Conservation (phyloP, 2,888 invertebrate species). For the Drosophila longiperda region DNA sequence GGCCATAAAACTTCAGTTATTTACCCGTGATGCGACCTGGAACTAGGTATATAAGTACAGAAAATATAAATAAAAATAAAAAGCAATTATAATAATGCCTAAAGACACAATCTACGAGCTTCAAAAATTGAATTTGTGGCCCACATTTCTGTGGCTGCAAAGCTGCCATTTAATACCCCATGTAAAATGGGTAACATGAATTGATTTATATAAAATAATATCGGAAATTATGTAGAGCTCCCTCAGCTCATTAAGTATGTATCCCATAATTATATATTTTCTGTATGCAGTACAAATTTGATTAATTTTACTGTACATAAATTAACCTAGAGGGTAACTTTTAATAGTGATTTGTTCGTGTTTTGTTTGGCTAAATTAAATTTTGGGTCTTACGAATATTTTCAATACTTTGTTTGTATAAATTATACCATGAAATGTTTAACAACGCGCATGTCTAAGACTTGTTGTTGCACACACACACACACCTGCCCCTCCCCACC, state of each 20-base stretch:
- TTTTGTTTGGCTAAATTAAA: slow-evolving; percentile 13
- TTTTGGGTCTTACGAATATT: slow-evolving; percentile 24
- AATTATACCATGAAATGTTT: slow-evolving; percentile 67
- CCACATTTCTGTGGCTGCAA: neutral
- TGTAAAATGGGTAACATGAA: neutral
- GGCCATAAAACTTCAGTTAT: slow-evolving; percentile 44
- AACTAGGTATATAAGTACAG: neutral
- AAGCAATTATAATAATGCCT: slow-evolving; percentile 19
- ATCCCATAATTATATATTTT: neutral
- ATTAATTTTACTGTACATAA: neutral
- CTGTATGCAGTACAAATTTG: neutral
- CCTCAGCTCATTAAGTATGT: neutral
- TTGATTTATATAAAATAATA: neutral
- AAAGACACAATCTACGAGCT: slow-evolving; percentile 3
- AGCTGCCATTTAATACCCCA: neutral
- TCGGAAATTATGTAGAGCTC: accelerated
- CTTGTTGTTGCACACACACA: slow-evolving; percentile 15
- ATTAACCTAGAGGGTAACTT: neutral
- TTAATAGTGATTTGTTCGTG: too few species aligned
- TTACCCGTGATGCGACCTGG: slow-evolving; percentile 36
- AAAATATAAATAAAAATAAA: neutral
- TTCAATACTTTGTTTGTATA: slow-evolving; percentile 55
- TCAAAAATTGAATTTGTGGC: neutral
- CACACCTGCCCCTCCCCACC: slow-evolving; percentile 1
- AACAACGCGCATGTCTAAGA: slow-evolving; percentile 64